Evolutionary conservation across 2,888 invertebrate genomes (phyloP).

Genomic region (Drosophila mimica): DNA sequence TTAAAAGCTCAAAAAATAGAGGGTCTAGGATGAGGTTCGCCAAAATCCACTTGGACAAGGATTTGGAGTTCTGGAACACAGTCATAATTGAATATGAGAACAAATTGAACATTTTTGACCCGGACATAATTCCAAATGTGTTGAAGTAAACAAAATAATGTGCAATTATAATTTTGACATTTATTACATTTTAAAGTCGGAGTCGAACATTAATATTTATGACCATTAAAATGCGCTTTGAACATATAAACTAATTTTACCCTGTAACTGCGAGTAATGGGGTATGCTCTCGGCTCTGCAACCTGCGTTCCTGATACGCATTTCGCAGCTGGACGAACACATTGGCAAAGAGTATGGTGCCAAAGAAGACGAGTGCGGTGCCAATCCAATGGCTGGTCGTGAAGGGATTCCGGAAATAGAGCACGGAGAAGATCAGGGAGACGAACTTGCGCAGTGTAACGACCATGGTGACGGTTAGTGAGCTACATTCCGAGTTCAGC

Average conservation of each 20-base stretch:
- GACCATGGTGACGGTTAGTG: slow-evolving; percentile 97
- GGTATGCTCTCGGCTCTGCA: background rate
- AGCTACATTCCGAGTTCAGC: slow-evolving; percentile 96
- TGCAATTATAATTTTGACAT: background rate
- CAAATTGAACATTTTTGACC: too few species aligned
- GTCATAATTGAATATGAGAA: too few species aligned
- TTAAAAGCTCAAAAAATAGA: too few species aligned
- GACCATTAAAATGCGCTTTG: background rate
- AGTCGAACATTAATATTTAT: background rate
- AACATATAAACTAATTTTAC: background rate
- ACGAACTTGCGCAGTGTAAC: slow-evolving; percentile 98
- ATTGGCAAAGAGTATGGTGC: slow-evolving; percentile 96
- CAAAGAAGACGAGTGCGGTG: slow-evolving; percentile 94
- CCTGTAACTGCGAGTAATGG: background rate
- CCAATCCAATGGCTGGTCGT: slow-evolving; percentile 96
- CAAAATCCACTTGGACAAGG: too few species aligned
- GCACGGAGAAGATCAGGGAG: slow-evolving; percentile 95
- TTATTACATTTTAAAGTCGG: background rate
- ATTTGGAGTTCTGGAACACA: too few species aligned
- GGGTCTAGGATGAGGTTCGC: too few species aligned
- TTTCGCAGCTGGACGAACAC: slow-evolving; percentile 85
- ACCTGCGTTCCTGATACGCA: slow-evolving; percentile 22
- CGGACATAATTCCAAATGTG: background rate
- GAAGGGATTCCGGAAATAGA: slow-evolving; percentile 96
- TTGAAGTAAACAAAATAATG: background rate